Evolutionary conservation across 2,888 invertebrate species (phyloP).

Genomic region (Eilema griseolum): DNA sequence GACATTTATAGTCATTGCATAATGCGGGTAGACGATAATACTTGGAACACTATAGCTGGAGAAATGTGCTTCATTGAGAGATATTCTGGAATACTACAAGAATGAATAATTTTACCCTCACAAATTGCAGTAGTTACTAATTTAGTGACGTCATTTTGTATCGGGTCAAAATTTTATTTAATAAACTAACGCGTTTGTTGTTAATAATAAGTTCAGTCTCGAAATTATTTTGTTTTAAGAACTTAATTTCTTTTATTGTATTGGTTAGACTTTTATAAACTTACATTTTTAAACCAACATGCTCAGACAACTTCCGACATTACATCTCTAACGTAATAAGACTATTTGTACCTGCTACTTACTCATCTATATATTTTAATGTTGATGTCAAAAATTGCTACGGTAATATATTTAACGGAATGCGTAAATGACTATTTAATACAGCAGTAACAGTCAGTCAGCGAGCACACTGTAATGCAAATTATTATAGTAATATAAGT

Average conservation of each 20-base stretch:
- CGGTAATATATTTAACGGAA: not conserved
- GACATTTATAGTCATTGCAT: too few relatives aligned
- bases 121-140: too few relatives aligned
- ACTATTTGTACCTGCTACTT: not conserved
- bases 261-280: not conserved
- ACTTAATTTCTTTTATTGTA: too few relatives aligned
- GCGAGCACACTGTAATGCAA: not conserved
- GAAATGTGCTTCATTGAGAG: too few relatives aligned
- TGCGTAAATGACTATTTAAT: not conserved
- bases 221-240: not conserved
- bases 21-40: too few relatives aligned
- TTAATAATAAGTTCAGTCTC: not conserved
- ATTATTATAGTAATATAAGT: not conserved
- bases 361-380: not conserved
- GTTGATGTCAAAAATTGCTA: not conserved
- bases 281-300: not conserved
- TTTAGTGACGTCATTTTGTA: too few relatives aligned
- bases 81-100: too few relatives aligned
- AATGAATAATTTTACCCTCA: too few relatives aligned
- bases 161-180: too few relatives aligned
- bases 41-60: too few relatives aligned
- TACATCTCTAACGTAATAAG: not conserved
- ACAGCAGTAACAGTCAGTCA: too few relatives aligned
- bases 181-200: too few relatives aligned
- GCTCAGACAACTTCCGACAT: not conserved